Conservation (phyloP, 2,888 invertebrate species). For the Osedax fenrisi region DNA sequence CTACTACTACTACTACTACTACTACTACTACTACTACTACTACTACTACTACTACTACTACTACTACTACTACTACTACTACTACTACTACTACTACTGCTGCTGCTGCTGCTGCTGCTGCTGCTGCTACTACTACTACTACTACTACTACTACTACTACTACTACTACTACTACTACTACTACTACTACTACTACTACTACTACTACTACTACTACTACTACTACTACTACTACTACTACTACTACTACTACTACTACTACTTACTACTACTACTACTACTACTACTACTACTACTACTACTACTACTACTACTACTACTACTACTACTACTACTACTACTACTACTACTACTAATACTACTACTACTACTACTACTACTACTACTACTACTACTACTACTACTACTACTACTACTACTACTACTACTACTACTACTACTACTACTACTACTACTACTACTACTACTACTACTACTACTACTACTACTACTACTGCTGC, state of each 20-base stretch:
- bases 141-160: background rate
- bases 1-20: background rate
- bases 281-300: background rate
- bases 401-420: background rate
- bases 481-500: background rate
- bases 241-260: background rate
- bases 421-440: background rate
- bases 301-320: background rate
- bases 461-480: background rate
- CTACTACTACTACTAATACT: too few species aligned
- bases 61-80: background rate
- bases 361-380: too few species aligned
- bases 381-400: too few species aligned
- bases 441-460: background rate
- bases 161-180: background rate
- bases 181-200: background rate
- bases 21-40: background rate
- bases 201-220: background rate
- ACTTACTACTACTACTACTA: too few species aligned
- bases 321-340: constrained; percentile 9
- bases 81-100: background rate
- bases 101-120: background rate
- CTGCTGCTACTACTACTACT: background rate
- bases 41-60: background rate
- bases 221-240: background rate